Conservation (phyloP, 2,888 invertebrate genomes). For the Rhamnusium bicolor region DNA sequence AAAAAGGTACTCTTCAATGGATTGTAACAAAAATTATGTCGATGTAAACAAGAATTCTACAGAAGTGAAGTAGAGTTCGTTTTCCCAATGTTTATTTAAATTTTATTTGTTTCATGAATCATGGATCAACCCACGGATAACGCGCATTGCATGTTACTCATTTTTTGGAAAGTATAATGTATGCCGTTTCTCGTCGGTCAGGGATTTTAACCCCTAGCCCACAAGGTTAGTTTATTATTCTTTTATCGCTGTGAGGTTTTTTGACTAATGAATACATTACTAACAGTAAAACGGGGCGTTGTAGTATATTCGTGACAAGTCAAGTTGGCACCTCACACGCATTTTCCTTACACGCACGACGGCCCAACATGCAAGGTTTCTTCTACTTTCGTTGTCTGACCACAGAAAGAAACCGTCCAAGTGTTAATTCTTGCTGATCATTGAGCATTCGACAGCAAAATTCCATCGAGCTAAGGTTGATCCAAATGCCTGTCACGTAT, state of each 20-base stretch:
- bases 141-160: not conserved
- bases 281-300: constrained; percentile 31
- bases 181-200: constrained; percentile 1
- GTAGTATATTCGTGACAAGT: constrained; percentile 33
- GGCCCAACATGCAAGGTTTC: constrained; percentile 30
- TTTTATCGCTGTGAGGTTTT: constrained; percentile 32
- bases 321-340: constrained; percentile 40
- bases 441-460: not conserved
- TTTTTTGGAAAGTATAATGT: constrained; percentile 9
- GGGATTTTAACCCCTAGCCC: constrained; percentile 31
- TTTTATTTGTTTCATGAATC: constrained; percentile 19
- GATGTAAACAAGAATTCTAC: not conserved
- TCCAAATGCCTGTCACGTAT: constrained; percentile 19
- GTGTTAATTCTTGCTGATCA: not conserved
- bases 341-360: constrained; percentile 34
- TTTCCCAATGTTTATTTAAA: constrained; percentile 22
- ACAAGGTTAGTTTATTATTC: constrained; percentile 27
- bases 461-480: not conserved
- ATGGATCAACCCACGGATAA: constrained; percentile 2
- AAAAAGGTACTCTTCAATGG: no score
- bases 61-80: not conserved
- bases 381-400: constrained; percentile 10
- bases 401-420: constrained; percentile 16
- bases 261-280: constrained; percentile 35
- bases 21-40: no score